These are phyloP conservation scores for Grammomys dolichurus DNA, from an alignment of 2,113 vertebrate species.

Conservation along the genomic window DNA sequence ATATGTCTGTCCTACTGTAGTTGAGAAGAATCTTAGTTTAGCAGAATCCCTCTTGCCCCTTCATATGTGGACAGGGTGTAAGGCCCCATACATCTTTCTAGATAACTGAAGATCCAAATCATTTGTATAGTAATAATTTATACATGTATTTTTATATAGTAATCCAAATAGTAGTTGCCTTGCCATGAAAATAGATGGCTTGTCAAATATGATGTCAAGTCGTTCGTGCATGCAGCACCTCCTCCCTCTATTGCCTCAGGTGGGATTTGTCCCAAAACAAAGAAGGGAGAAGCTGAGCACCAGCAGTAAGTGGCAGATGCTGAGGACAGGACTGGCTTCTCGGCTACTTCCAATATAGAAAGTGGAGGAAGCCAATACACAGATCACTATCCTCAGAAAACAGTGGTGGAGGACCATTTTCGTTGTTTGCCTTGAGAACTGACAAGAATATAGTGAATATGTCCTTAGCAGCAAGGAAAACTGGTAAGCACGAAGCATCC, in stretches of 20 bases:
- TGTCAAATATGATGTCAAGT: background rate
- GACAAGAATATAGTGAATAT: background rate
- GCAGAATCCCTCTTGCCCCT: background rate
- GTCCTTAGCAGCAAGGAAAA: background rate
- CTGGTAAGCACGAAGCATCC: accelerated
- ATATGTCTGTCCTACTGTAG: too few species aligned
- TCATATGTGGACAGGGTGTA: background rate
- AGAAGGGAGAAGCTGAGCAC: background rate
- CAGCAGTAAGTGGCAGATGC: background rate
- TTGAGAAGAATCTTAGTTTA: background rate
- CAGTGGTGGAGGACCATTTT: background rate
- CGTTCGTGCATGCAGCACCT: accelerated
- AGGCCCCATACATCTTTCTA: background rate
- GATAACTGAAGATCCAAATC: background rate
- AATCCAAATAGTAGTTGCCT: background rate
- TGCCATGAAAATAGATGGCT: background rate
- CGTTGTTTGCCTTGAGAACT: background rate
- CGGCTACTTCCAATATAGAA: accelerated
- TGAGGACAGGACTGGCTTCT: background rate
- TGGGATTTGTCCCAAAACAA: background rate
- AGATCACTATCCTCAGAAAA: background rate
- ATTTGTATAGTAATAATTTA: background rate
- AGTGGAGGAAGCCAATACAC: background rate
- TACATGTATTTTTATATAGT: background rate
- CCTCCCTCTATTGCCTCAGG: background rate